Evolutionary conservation across 2,113 vertebrate species (phyloP), one percentile per base, ranked within the genome.

Genomic region (Oncorhynchus masou): DNA sequence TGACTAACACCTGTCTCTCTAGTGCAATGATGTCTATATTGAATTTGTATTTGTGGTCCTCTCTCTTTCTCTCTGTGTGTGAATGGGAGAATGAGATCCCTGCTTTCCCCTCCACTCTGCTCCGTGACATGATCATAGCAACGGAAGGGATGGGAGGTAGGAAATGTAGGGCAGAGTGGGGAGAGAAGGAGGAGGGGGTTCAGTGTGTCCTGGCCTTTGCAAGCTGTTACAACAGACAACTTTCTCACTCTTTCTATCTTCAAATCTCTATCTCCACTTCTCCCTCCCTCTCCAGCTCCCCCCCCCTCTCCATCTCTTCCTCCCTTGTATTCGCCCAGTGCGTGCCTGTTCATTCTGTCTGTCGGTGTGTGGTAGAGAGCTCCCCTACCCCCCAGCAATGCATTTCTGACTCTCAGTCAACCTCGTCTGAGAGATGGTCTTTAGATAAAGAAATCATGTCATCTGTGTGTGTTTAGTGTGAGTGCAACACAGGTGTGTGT

Each of bases 341-440:
- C 7, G 34, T 8, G 34, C 34, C 34, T 39, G 34, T 39, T 39
- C 34, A 8, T 39, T 39, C 7, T 39, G 34, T 9, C 34, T 39
- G 9, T 39, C 34, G 34, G 7, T 39, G 34, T 39, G 34, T 39
- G 34, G 7, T 39, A 9, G 34, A 39, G 34, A 39, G 34, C 34
- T 39, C 34, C 34, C 34, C 34, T 39, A 1, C 34, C 34, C 34
- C 34, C 34, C 78, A 16, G 77, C 76, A n/a, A 1, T 45, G 25
- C 81, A 66, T 59, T 73, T 84, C 48, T 81, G 57, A 76, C 77
- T 85, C 83, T 81, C 73, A 45, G 39, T 87, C 79, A 68, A 74
- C 34, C 34, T 39, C 34, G 7, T 39, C 34, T 39, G 34, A 39
- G 34, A 39, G 34, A 86, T 83, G 20, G 51, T 3, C 68, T 34